These are phyloP conservation scores for Hippocampus mohnikei DNA, from an alignment of 2,113 vertebrate species.

Conservation along the genomic window DNA sequence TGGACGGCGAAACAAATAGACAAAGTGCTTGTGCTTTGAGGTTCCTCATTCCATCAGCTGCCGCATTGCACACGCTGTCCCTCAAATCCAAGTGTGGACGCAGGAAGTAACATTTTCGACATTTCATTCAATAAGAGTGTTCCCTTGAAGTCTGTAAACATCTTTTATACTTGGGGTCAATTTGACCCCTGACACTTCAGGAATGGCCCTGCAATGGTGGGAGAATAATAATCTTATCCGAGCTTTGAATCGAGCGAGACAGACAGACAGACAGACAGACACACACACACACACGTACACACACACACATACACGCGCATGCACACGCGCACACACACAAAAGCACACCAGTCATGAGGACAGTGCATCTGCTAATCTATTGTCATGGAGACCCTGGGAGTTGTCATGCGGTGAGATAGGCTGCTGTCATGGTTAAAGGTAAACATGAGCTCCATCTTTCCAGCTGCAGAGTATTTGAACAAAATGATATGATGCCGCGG, in stretches of 20 bases:
- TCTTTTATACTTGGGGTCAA: neutral
- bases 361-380: constrained; percentile 50
- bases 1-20: constrained; percentile 4
- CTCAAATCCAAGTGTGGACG: neutral
- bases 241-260: neutral
- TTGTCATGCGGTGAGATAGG: constrained; percentile 9
- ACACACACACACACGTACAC: too few species aligned
- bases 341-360: neutral
- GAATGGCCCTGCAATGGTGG: neutral
- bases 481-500: constrained; percentile 21
- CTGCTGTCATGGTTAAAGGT: constrained; percentile 13
- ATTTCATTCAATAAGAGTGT: neutral
- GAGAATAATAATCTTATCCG: neutral
- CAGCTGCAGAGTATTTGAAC: neutral
- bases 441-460: constrained; percentile 10
- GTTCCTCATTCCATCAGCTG: neutral
- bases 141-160: neutral
- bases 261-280: too few species aligned
- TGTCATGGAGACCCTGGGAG: constrained; percentile 26
- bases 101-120: neutral
- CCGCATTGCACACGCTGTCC: neutral
- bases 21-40: neutral
- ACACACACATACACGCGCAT: too few species aligned
- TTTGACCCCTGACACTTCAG: too few species aligned
- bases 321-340: neutral